Percentiles rank a stretch among this genome's conserved stretches.
phyloP scores from a whole-genome alignment of 2,113 vertebrate species.

The Girardinichthys multiradiatus region DNA sequence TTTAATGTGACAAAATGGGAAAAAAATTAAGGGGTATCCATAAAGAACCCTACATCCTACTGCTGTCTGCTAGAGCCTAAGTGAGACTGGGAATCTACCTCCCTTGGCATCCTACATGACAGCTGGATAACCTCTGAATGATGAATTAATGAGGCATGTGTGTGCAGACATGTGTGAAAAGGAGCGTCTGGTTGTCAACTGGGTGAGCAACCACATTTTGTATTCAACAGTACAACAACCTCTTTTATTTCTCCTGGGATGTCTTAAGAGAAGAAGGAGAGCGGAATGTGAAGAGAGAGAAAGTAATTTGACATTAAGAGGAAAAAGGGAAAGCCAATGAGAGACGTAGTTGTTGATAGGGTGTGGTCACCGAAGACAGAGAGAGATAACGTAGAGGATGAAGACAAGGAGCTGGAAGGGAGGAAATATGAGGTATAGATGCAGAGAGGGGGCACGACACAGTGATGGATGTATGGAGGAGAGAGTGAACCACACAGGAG shows the following conservation, averaged over 20 bases:
- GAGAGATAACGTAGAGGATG: conserved; percentile 40
- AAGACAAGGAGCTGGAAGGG: conserved; percentile 9
- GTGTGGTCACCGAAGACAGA: conserved; percentile 67
- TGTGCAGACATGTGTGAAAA: neutral
- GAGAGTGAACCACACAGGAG: conserved; percentile 35
- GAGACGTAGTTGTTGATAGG: conserved; percentile 55
- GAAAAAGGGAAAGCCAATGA: neutral
- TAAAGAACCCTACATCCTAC: neutral
- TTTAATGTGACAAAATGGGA: neutral
- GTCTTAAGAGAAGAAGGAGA: conserved; percentile 8
- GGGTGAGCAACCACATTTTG: conserved; percentile 23
- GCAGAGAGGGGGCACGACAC: conserved; percentile 28
- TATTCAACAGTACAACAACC: conserved; percentile 19
- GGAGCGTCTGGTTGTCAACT: conserved; percentile 26
- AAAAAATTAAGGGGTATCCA: neutral
- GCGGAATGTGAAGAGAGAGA: neutral
- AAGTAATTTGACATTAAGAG: neutral
- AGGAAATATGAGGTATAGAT: conserved; percentile 18
- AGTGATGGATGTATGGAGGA: conserved; percentile 48
- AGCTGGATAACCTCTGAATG: conserved; percentile 30
- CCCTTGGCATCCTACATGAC: conserved; percentile 11
- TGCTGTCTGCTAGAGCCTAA: neutral
- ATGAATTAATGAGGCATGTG: conserved; percentile 24
- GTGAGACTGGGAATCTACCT: neutral
- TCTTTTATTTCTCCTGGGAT: conserved; percentile 1